These are phyloP conservation scores for Acyrthosiphon pisum DNA, from an alignment of 1,140 invertebrate species.

Conservation along the genomic window DNA sequence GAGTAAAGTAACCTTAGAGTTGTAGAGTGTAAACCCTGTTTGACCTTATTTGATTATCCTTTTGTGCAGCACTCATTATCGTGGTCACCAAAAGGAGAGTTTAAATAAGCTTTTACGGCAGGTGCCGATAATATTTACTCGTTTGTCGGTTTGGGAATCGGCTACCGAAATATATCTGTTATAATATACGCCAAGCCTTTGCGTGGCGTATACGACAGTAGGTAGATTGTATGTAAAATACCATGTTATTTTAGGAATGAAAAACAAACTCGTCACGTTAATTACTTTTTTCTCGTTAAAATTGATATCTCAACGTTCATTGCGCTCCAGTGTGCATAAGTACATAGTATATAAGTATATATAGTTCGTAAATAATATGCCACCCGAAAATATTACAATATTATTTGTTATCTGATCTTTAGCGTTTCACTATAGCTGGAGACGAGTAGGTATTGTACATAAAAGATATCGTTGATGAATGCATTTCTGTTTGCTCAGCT, in stretches of 20 bases:
- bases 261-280: not conserved
- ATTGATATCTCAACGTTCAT: not conserved
- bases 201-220: not conserved
- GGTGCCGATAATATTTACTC: no score
- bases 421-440: not conserved
- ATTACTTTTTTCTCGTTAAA: not conserved
- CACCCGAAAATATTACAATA: not conserved
- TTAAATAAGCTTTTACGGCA: no score
- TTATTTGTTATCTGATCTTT: conserved; percentile 42
- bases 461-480: conserved; percentile 18
- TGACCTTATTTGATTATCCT: no score
- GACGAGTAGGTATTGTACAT: not conserved
- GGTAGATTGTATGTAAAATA: not conserved
- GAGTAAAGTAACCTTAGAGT: no score
- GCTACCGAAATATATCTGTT: no score
- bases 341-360: not conserved
- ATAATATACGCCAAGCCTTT: no score
- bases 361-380: not conserved
- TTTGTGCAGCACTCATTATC: no score
- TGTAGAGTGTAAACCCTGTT: no score
- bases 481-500: not conserved
- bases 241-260: not conserved
- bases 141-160: no score
- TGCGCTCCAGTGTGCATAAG: not conserved
- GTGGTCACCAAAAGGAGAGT: no score